A percentile compares a stretch with the other conserved stretches of the same genome.
phyloP scores from a whole-genome alignment of 2,113 vertebrate species.

The Tauraco erythrolophus region DNA sequence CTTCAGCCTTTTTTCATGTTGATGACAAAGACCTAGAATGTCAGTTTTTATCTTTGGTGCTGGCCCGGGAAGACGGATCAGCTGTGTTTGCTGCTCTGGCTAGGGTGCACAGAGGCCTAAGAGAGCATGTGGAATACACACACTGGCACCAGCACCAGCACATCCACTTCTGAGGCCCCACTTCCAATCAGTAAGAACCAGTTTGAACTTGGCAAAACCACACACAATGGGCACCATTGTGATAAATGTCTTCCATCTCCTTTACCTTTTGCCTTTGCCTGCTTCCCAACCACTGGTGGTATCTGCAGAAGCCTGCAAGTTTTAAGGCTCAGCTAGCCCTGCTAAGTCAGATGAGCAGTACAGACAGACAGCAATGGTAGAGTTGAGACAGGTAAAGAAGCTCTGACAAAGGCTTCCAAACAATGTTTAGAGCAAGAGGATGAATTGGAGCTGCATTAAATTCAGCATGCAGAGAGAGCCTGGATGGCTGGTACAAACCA shows the following conservation, averaged over 20 bases:
- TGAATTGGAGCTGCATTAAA: neutral
- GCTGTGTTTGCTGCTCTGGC: neutral
- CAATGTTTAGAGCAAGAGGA: neutral
- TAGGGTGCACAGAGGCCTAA: neutral
- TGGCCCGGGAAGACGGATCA: neutral
- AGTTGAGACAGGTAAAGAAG: neutral
- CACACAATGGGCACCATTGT: neutral
- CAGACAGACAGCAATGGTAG: neutral
- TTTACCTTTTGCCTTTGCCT: neutral
- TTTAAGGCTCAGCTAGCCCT: neutral
- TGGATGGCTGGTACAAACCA: neutral
- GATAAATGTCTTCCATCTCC: neutral
- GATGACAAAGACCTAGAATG: neutral
- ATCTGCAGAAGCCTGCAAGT: neutral
- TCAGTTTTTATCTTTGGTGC: fast-evolving
- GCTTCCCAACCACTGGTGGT: neutral
- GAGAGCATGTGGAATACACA: neutral
- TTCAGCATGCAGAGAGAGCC: neutral
- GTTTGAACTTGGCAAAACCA: neutral
- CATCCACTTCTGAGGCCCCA: neutral
- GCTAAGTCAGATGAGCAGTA: neutral
- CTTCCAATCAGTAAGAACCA: neutral
- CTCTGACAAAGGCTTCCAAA: neutral
- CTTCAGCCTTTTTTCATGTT: neutral
- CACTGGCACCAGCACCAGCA: no score